These are phyloP conservation scores for Ctenodactylus gundi DNA, from an alignment of 2,113 vertebrate genomes.

Conservation along the genomic window DNA sequence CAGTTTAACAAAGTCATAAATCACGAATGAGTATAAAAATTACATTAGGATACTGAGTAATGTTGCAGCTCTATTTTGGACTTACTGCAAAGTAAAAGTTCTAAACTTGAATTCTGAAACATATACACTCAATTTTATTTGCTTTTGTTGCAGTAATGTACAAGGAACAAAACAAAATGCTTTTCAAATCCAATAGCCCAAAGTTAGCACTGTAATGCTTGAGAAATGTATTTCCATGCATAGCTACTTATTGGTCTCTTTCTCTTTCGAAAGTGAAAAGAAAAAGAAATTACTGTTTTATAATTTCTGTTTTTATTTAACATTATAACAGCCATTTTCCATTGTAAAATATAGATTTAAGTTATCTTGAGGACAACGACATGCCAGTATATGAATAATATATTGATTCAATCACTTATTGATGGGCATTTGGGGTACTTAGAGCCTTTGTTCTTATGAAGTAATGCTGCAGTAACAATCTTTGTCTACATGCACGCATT, in stretches of 20 bases:
- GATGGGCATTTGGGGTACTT: conserved; percentile 24
- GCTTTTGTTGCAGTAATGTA: not conserved
- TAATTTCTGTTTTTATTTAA: conserved; percentile 15
- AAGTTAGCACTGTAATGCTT: not conserved
- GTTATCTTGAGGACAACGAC: not conserved
- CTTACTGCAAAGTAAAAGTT: not conserved
- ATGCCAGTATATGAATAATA: not conserved
- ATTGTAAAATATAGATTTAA: not conserved
- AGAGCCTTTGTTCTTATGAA: conserved; percentile 34
- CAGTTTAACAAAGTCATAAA: not conserved
- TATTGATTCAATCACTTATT: conserved; percentile 17
- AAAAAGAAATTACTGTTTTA: not conserved
- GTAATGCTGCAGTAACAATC: not conserved
- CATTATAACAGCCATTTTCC: not conserved
- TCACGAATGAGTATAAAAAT: not conserved
- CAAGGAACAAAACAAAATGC: not conserved
- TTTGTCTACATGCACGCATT: not conserved
- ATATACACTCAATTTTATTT: not conserved
- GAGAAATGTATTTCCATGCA: conserved; percentile 9
- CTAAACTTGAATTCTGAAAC: conserved; percentile 39
- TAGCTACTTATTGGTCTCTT: not conserved
- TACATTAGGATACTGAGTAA: not conserved
- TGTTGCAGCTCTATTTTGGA: not conserved
- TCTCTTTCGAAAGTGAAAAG: conserved; percentile 17
- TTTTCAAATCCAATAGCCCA: not conserved